These are phyloP conservation scores for Turritopsis rubra DNA, from an alignment of 30 jellyfish, hydroid and myxozoan species.

Conservation along the genomic window DNA sequence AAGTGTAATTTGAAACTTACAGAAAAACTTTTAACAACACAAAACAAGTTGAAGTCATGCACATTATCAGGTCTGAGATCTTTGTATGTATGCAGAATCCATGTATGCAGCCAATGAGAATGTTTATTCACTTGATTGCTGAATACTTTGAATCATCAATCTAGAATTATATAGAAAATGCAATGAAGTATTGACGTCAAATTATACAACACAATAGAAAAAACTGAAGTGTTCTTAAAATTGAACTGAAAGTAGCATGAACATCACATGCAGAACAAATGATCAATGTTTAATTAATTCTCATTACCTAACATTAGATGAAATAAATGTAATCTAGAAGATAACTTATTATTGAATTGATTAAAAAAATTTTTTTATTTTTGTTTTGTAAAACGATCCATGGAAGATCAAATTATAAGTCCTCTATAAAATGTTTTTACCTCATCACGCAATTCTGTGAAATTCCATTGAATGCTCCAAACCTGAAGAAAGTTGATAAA, in stretches of 20 bases:
- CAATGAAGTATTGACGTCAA: neutral
- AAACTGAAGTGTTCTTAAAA: neutral
- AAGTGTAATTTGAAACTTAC: neutral
- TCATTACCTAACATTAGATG: neutral
- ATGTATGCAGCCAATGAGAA: neutral
- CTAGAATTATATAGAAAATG: neutral
- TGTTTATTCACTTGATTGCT: neutral
- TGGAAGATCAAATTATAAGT: neutral
- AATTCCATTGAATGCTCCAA: too few species aligned
- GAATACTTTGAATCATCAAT: neutral
- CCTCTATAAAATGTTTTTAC: neutral
- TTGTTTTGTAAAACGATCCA: neutral
- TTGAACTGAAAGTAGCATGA: neutral
- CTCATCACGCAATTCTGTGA: neutral
- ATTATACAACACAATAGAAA: neutral
- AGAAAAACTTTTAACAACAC: neutral
- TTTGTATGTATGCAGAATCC: neutral
- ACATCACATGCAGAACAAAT: neutral
- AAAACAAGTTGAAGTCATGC: neutral
- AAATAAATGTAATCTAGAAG: neutral
- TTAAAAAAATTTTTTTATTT: too few species aligned
- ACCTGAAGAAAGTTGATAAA: too few species aligned
- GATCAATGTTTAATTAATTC: neutral
- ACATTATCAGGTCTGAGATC: neutral
- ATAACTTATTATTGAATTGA: neutral